Conservation (phyloP, 2,113 vertebrate species). For the Catharus fuscescens region DNA sequence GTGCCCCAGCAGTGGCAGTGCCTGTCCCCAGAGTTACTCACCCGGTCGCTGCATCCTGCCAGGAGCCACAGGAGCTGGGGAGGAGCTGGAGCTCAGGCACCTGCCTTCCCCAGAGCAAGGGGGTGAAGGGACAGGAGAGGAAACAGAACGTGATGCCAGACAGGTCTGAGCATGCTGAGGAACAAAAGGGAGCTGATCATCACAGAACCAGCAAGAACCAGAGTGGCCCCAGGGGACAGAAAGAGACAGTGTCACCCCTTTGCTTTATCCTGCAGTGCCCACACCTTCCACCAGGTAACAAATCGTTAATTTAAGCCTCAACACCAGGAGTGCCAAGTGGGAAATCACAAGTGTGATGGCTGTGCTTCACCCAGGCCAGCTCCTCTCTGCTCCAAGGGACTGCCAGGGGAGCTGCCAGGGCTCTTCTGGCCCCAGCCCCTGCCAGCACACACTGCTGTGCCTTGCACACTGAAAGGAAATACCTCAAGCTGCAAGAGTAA, state of each 20-base stretch:
- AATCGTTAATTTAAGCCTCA: not conserved
- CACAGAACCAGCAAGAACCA: not conserved
- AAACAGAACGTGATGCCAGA: not conserved
- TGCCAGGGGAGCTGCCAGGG: not conserved
- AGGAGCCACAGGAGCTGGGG: not conserved
- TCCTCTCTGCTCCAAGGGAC: not conserved
- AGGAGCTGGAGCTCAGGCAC: not conserved
- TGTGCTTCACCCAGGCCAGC: not conserved
- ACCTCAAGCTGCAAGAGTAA: not conserved
- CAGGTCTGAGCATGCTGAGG: not conserved
- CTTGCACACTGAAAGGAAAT: not conserved
- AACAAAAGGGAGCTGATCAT: not conserved
- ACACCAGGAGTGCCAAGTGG: not conserved
- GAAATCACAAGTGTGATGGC: not conserved
- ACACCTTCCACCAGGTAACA: not conserved
- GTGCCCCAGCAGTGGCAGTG: not conserved
- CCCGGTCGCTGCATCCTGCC: not conserved
- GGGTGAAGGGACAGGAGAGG: not conserved
- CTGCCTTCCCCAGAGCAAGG: not conserved
- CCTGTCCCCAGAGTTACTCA: not conserved
- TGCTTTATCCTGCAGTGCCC: fast-evolving
- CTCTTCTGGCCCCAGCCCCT: not conserved
- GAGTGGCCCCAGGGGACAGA: not conserved
- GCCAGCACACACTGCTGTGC: not conserved
- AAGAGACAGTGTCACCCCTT: not conserved